These are phyloP conservation scores for Lysandra coridon DNA, from an alignment of 2,888 invertebrate species.

Conservation along the genomic window DNA sequence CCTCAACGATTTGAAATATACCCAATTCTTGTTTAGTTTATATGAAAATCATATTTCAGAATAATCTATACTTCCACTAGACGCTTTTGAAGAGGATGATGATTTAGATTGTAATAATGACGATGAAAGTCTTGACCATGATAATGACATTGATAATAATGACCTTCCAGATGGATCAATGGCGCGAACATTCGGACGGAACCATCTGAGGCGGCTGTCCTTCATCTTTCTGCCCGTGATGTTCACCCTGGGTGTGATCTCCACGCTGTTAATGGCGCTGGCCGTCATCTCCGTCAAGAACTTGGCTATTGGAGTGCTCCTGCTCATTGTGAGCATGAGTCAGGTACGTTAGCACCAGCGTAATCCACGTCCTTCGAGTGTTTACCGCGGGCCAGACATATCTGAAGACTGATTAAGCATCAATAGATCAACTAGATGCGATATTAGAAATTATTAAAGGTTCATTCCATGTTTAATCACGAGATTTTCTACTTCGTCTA, in stretches of 20 bases:
- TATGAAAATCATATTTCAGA: too few species aligned
- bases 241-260: conserved; percentile 88
- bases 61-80: too few species aligned
- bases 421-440: too few species aligned
- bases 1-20: too few species aligned
- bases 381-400: too few species aligned
- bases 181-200: conserved; percentile 87
- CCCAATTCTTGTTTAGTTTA: too few species aligned
- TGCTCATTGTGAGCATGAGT: conserved; percentile 81
- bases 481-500: too few species aligned
- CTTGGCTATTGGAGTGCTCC: conserved; percentile 84
- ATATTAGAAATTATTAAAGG: too few species aligned
- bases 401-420: too few species aligned
- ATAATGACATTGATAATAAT: background rate
- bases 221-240: conserved; percentile 87
- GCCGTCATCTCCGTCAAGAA: conserved; percentile 88
- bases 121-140: background rate
- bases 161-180: conserved; percentile 60
- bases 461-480: too few species aligned
- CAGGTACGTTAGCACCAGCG: conserved; percentile 60
- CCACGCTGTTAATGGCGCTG: conserved; percentile 84
- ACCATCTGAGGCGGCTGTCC: conserved; percentile 84
- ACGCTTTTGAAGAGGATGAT: too few species aligned
- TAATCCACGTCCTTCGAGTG: background rate
- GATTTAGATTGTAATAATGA: background rate